A percentile compares a stretch with the other conserved stretches of the same genome.
Evolutionary conservation across 2,888 invertebrate species (phyloP).

Genomic region (Kryphioiulus occultus): DNA sequence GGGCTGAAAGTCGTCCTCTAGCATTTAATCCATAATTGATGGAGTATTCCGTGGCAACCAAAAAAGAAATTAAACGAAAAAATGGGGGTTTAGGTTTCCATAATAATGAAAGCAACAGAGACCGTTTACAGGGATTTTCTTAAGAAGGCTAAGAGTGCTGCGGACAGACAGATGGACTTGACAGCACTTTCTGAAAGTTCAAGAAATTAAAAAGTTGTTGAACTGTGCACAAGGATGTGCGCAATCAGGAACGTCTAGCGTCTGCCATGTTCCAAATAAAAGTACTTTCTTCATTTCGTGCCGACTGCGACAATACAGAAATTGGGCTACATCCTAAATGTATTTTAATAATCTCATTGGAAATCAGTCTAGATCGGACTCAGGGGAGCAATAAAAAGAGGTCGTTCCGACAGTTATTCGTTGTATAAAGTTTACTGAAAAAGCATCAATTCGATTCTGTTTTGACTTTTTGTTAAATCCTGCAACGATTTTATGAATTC

Average conservation of each 20-base stretch:
- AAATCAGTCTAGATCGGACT: too few relatives aligned
- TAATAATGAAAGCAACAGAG: not conserved
- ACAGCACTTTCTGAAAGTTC: not conserved
- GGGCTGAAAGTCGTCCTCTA: not conserved
- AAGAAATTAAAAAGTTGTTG: not conserved
- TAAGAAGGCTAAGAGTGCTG: not conserved
- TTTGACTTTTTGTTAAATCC: too few relatives aligned
- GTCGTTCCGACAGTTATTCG: too few relatives aligned
- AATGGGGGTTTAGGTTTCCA: not conserved
- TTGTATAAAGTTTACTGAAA: too few relatives aligned
- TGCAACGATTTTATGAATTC: too few relatives aligned
- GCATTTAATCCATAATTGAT: slow-evolving; percentile 20
- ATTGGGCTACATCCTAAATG: not conserved
- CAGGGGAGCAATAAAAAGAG: too few relatives aligned
- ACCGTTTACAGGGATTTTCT: not conserved
- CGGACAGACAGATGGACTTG: not conserved
- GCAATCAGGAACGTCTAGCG: not conserved
- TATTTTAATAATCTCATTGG: not conserved
- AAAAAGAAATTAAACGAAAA: slow-evolving; percentile 29
- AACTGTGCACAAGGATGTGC: not conserved
- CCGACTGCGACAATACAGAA: not conserved
- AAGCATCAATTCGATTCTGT: too few relatives aligned
- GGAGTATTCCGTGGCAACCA: not conserved
- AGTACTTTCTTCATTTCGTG: too few relatives aligned
- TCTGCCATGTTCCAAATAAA: not conserved